Evolutionary conservation across 2,113 vertebrate genomes (phyloP).

Genomic region (Arizona elegans): DNA sequence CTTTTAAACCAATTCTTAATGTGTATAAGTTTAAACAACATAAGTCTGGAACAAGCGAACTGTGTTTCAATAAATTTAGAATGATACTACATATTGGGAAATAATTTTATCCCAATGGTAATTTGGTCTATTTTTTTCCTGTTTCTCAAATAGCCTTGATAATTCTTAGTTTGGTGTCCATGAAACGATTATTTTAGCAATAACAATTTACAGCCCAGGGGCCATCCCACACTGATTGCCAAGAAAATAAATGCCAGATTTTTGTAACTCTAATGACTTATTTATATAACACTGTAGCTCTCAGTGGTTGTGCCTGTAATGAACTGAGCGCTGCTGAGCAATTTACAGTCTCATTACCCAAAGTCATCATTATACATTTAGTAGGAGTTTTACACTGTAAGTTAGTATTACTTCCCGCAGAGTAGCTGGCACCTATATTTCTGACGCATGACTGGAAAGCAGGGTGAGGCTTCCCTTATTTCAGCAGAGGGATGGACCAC

Average conservation of each 20-base stretch:
- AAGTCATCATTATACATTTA: constrained; percentile 39
- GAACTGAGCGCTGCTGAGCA: neutral
- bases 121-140: neutral
- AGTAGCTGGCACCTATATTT: neutral
- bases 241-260: constrained; percentile 45
- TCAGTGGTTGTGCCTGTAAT: neutral
- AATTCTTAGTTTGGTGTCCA: neutral
- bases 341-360: constrained; percentile 43
- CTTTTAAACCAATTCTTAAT: neutral
- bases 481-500: neutral
- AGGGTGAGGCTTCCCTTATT: neutral
- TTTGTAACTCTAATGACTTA: constrained; percentile 40
- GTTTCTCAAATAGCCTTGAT: neutral
- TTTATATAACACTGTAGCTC: constrained; percentile 30
- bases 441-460: neutral
- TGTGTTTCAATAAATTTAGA: neutral
- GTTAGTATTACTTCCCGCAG: neutral
- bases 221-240: accelerated
- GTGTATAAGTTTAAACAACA: neutral
- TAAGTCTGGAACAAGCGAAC: neutral
- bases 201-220: constrained; percentile 23
- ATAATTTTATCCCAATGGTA: neutral
- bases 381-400: neutral
- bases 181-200: constrained; percentile 17
- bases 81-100: neutral